Evolutionary conservation across 2,888 invertebrate species (phyloP).

Genomic region (Orchesellides sinensis): DNA sequence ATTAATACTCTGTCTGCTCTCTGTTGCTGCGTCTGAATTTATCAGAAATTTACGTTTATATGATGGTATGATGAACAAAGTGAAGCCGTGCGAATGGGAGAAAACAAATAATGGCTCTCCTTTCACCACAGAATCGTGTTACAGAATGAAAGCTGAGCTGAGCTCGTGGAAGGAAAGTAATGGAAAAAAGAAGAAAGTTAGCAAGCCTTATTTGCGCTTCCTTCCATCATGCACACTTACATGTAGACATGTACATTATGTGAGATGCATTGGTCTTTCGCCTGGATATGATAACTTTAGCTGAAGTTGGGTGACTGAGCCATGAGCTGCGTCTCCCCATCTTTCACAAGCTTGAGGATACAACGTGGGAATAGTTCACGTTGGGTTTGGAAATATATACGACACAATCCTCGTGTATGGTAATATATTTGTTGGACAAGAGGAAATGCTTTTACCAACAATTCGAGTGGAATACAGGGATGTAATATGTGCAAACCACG

Average conservation of each 20-base stretch:
- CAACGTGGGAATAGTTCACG: too few relatives aligned
- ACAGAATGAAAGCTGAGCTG: slow-evolving; percentile 61
- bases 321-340: slow-evolving; percentile 1
- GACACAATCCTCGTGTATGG: too few relatives aligned
- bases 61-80: slow-evolving; percentile 47
- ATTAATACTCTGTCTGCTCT: too few relatives aligned
- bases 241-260: not conserved
- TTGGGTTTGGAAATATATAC: too few relatives aligned
- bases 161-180: slow-evolving; percentile 44
- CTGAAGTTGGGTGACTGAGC: not conserved
- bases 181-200: slow-evolving; percentile 10
- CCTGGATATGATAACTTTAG: not conserved
- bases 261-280: slow-evolving; percentile 31
- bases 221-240: not conserved
- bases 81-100: slow-evolving; percentile 34
- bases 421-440: too few relatives aligned
- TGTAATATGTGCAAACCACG: too few relatives aligned
- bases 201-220: slow-evolving; percentile 6
- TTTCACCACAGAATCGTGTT: slow-evolving; percentile 63
- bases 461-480: too few relatives aligned
- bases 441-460: too few relatives aligned
- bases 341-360: not conserved
- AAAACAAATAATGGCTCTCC: slow-evolving; percentile 65
- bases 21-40: too few relatives aligned
- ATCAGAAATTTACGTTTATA: too few relatives aligned